phyloP scores from a whole-genome alignment of 2,888 invertebrate species.

The Stenchaetothrips biformis region DNA sequence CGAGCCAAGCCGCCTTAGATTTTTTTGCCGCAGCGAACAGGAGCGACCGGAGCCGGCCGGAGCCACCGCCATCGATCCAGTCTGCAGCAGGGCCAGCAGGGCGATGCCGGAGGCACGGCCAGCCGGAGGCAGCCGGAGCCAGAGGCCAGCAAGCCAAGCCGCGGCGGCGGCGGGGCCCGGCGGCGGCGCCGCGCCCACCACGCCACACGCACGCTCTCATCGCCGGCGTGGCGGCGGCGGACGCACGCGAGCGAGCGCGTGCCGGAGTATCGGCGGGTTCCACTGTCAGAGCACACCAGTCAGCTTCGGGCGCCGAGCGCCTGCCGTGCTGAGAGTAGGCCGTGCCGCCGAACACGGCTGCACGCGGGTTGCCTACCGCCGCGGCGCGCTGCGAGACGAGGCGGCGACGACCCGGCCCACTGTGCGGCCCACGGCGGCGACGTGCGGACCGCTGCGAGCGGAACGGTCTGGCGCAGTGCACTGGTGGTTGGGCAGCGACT shows the following conservation, averaged over 20 bases:
- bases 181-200: background rate
- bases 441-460: too few species aligned
- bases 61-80: slow-evolving; percentile 20
- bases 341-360: too few species aligned
- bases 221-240: background rate
- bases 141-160: too few species aligned
- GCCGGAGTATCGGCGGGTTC: background rate
- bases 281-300: too few species aligned
- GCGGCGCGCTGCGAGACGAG: too few species aligned
- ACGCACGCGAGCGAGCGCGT: background rate
- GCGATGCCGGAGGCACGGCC: background rate
- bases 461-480: too few species aligned
- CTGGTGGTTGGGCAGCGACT: too few species aligned
- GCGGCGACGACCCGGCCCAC: too few species aligned
- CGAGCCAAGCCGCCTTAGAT: slow-evolving; percentile 15
- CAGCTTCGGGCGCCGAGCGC: too few species aligned
- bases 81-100: background rate
- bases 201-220: background rate
- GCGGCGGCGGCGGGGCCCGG: background rate
- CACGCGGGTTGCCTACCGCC: too few species aligned
- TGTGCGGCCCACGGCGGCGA: too few species aligned
- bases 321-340: too few species aligned
- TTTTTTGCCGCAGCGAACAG: slow-evolving; percentile 12
- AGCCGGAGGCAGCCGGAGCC: background rate
- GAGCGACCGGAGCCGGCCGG: slow-evolving; percentile 14